Percentiles rank a stretch among this genome's conserved stretches.
Evolutionary conservation across 30 jellyfish, hydroid and myxozoan genomes (phyloP).

Genomic region (Rhopilema esculentum): DNA sequence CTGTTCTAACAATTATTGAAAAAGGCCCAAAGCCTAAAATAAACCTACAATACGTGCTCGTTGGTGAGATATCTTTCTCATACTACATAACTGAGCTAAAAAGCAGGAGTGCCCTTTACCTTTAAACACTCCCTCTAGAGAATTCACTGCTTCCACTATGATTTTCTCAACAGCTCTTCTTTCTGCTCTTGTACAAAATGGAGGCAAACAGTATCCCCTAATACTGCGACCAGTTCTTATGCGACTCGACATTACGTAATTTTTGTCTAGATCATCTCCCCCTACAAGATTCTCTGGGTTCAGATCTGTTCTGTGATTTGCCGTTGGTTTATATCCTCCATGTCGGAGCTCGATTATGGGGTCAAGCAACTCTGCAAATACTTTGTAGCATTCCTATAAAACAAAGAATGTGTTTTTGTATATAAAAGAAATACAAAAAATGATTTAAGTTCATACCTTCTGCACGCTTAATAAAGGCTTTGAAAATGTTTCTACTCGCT

Average conservation of each 20-base stretch:
- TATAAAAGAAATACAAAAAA: too few relatives aligned
- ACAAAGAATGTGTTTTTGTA: neutral
- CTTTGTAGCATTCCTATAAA: constrained; percentile 35
- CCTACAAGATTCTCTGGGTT: constrained; percentile 54
- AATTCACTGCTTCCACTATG: constrained; percentile 16
- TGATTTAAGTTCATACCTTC: too few relatives aligned
- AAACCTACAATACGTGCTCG: too few relatives aligned
- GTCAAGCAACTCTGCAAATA: constrained; percentile 60
- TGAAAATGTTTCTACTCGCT: too few relatives aligned
- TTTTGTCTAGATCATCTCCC: constrained; percentile 61
- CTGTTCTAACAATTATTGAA: too few relatives aligned
- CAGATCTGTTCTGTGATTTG: constrained; percentile 57
- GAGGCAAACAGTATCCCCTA: constrained; percentile 54
- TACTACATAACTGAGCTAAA: too few relatives aligned
- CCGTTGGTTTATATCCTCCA: constrained; percentile 46
- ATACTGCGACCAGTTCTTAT: constrained; percentile 70
- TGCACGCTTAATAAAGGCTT: too few relatives aligned
- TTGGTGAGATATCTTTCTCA: too few relatives aligned
- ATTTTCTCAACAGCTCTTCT: constrained; percentile 73
- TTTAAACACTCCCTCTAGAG: constrained; percentile 26
- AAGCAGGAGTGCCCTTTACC: too few relatives aligned
- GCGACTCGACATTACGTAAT: constrained; percentile 73
- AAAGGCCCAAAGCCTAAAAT: too few relatives aligned
- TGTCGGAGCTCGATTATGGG: constrained; percentile 63
- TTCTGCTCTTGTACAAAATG: constrained; percentile 73